Percentiles rank a stretch among this genome's conserved stretches.
phyloP scores from a whole-genome alignment of 2,797 vertebrate species.

The Emys orbicularis region DNA sequence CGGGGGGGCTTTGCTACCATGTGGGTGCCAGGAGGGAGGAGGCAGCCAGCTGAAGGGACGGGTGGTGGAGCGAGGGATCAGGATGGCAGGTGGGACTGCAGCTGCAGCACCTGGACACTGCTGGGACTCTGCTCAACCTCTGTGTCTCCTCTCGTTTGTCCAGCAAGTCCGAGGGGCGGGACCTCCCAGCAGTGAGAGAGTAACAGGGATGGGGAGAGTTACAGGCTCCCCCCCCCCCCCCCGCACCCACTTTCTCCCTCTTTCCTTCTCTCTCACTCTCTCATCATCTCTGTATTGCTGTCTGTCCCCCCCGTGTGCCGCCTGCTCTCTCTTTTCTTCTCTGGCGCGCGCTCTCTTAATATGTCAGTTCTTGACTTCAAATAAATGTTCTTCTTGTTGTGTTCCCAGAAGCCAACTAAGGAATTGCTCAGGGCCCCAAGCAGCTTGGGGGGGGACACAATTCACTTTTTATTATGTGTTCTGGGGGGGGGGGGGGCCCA shows the following conservation, averaged over 20 bases:
- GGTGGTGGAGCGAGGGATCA: background rate
- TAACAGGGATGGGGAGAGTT: background rate
- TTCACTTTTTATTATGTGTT: no score
- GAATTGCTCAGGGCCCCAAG: no score
- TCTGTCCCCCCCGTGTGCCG: background rate
- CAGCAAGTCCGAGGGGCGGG: rapidly evolving
- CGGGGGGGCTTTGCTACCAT: background rate
- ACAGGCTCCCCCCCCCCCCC: background rate
- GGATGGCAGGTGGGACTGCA: rapidly evolving
- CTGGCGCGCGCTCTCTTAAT: background rate
- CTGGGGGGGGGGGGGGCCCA: rapidly evolving
- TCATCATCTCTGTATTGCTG: rapidly evolving
- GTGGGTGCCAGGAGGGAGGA: background rate
- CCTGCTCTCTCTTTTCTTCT: background rate
- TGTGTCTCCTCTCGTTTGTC: background rate
- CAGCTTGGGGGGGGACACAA: no score
- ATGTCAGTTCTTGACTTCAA: background rate
- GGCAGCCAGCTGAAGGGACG: background rate
- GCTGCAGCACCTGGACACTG: background rate
- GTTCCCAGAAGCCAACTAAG: no score
- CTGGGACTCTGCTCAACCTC: background rate
- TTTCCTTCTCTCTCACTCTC: background rate
- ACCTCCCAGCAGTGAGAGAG: background rate
- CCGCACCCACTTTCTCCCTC: background rate
- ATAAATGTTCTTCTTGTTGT: rapidly evolving